Evolutionary conservation across 2,797 vertebrate genomes (phyloP).

Genomic region (Bufotes viridis): DNA sequence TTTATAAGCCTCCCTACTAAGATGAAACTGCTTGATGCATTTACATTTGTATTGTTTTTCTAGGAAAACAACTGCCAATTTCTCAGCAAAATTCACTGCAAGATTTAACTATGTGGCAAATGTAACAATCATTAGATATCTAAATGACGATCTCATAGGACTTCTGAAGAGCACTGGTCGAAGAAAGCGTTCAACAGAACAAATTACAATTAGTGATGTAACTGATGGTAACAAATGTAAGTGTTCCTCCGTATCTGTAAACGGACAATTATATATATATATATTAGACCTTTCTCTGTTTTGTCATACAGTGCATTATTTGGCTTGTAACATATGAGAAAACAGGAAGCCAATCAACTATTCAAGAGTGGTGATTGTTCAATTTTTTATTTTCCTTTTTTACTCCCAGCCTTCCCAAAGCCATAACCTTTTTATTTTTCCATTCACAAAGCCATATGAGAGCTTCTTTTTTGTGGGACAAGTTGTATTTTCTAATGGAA

Average conservation of each 20-base stretch:
- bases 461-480: too few relatives aligned
- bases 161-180: constrained; percentile 21
- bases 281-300: neutral
- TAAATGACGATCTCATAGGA: constrained; percentile 64
- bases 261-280: too few relatives aligned
- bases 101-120: constrained; percentile 68
- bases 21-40: neutral
- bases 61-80: neutral
- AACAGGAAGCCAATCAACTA: too few relatives aligned
- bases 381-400: too few relatives aligned
- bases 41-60: neutral
- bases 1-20: neutral
- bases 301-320: neutral
- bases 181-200: neutral
- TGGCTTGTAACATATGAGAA: neutral
- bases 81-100: constrained; percentile 43
- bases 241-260: neutral
- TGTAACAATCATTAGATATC: constrained; percentile 64
- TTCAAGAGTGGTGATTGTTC: too few relatives aligned
- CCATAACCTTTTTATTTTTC: too few relatives aligned
- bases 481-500: too few relatives aligned
- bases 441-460: too few relatives aligned
- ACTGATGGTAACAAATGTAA: constrained; percentile 16
- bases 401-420: too few relatives aligned
- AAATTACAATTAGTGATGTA: neutral